Evolutionary conservation across 2,888 invertebrate species (phyloP).

Genomic region (Hymenopus coronatus): DNA sequence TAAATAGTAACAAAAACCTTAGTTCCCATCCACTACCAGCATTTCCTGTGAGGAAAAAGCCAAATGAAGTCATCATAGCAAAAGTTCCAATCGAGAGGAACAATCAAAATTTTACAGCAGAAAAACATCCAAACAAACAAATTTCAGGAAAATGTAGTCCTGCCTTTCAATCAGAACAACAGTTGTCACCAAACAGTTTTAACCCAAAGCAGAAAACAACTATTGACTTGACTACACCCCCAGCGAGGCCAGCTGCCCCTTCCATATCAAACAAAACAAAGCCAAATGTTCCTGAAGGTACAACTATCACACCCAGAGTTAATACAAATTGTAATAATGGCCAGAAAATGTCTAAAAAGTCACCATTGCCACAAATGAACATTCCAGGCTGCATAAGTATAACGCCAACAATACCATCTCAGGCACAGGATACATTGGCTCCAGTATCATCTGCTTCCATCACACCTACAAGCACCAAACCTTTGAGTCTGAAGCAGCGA

Average conservation of each 20-base stretch:
- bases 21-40: not conserved
- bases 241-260: not conserved
- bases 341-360: not conserved
- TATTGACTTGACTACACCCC: not conserved
- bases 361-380: slow-evolving; percentile 23
- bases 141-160: not conserved
- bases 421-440: not conserved
- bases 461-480: not conserved
- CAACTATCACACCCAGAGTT: slow-evolving; percentile 37
- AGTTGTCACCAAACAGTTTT: not conserved
- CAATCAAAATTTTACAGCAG: not conserved
- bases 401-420: slow-evolving; percentile 19
- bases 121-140: not conserved
- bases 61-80: not conserved
- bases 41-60: not conserved
- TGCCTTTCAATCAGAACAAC: not conserved
- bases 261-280: slow-evolving; percentile 15
- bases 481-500: slow-evolving; percentile 39
- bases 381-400: slow-evolving; percentile 34
- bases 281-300: slow-evolving; percentile 5
- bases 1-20: not conserved
- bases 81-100: not conserved
- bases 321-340: not conserved
- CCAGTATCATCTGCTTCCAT: not conserved
- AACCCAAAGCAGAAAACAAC: not conserved